These are phyloP conservation scores for Dicyrtomina minuta DNA, from an alignment of 2,888 invertebrate species.

Conservation along the genomic window DNA sequence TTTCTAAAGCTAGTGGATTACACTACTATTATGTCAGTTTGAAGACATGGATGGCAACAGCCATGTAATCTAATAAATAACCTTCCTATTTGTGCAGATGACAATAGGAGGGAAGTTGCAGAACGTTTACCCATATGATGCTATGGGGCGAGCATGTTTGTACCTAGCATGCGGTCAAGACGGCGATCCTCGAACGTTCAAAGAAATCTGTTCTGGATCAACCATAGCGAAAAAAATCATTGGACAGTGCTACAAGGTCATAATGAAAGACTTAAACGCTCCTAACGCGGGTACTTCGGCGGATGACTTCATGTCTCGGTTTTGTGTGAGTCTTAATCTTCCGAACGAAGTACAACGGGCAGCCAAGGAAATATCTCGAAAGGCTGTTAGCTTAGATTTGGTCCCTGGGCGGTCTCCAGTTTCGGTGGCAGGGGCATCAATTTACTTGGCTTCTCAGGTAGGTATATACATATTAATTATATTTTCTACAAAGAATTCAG, in stretches of 20 bases:
- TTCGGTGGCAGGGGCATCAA: background rate
- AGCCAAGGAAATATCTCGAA: background rate
- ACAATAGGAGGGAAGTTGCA: too few relatives aligned
- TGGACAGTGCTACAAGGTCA: background rate
- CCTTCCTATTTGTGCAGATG: too few relatives aligned
- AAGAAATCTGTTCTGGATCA: background rate
- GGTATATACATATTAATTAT: background rate
- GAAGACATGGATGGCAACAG: too few relatives aligned
- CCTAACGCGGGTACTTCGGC: background rate
- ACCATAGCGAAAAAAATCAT: background rate
- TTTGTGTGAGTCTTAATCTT: background rate
- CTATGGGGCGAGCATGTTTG: too few relatives aligned
- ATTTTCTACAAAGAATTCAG: background rate
- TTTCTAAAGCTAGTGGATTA: too few relatives aligned
- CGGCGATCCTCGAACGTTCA: background rate
- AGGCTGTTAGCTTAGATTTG: background rate
- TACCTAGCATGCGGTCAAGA: background rate
- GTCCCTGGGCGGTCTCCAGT: background rate
- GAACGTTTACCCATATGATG: too few relatives aligned
- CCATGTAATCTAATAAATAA: too few relatives aligned
- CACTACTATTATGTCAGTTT: too few relatives aligned
- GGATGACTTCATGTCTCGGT: background rate
- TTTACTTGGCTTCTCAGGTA: slow-evolving; percentile 7
- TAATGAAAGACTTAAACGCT: background rate
- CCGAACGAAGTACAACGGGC: background rate